phyloP scores from a whole-genome alignment of 2,888 invertebrate species.

The Metopia argyrocephala region DNA sequence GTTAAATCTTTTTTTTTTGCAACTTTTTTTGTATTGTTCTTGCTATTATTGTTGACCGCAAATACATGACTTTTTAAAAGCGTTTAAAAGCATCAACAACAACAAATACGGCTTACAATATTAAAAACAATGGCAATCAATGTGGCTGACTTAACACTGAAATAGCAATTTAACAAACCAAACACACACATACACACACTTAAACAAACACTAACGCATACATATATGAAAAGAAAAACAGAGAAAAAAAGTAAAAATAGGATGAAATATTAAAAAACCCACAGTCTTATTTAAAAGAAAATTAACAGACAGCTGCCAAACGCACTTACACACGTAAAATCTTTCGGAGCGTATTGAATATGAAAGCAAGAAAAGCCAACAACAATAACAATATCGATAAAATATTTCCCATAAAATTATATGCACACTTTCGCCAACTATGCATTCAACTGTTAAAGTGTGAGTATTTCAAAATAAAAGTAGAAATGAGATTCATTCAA shows the following conservation, averaged over 20 bases:
- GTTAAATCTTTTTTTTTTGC: neutral
- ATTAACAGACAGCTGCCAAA: slow-evolving; percentile 16
- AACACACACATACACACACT: neutral
- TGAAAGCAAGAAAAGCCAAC: neutral
- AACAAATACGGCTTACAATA: neutral
- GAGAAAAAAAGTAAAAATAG: neutral
- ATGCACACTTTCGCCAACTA: no score
- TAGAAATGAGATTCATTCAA: no score
- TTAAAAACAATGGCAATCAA: slow-evolving; percentile 35
- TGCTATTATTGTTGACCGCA: slow-evolving; percentile 28
- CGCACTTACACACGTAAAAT: neutral
- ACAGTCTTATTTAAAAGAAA: neutral
- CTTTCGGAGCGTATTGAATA: neutral
- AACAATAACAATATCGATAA: slow-evolving; percentile 11
- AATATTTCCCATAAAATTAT: no score
- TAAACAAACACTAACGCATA: neutral
- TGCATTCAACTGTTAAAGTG: no score
- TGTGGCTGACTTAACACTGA: slow-evolving; percentile 28
- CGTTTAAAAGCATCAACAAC: slow-evolving; percentile 26
- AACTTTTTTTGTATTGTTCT: slow-evolving; percentile 17
- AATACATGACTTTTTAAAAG: slow-evolving; percentile 40
- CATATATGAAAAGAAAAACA: neutral
- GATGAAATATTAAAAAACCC: neutral
- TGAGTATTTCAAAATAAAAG: no score
- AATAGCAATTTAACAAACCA: slow-evolving; percentile 1